Base-by-base conservation (phyloP, 2,797 vertebrate genomes). In the Anguilla megastoma region DNA sequence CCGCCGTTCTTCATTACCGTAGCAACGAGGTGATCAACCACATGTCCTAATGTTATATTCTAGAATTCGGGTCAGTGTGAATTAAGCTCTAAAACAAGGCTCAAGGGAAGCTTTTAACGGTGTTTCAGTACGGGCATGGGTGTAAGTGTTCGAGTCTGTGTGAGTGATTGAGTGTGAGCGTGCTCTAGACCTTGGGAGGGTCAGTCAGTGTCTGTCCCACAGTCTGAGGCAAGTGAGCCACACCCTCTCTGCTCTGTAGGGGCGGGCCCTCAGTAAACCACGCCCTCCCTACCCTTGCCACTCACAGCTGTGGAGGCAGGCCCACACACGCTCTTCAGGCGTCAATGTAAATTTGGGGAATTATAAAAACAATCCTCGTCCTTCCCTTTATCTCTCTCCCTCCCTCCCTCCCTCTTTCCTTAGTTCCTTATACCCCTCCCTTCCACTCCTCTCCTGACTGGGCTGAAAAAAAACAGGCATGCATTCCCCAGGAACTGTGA, bases 171-270 rank as follows among this genome's bases (percentile, higher is more conserved):
- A 58, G 79, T 83, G 24, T 56, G 82, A 41, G 60, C 52, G 88
- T 33, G 79, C 60, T 45, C 18, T 58, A 2, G 52, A 88, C 80
- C 87, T 66, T 85, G 82, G 58, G 52, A 87, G 41, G 74, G 86
- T 89, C 79, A 56, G n/a, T 71, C 16, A 63, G 71, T 83, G 63
- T 33, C 76, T 86, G 90, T 84, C 84, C 71, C 87, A 86, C 90
- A n/a, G 84, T 88, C 90, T 92, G 88, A 93, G 94, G 93, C 93
- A 92, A 90, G 84, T 74, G 87, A 86, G 93, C 93, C 91, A 90
- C 93, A 94, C 48, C 21, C 24, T n/a, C 45, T 60, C 50, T 63
- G 86, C 24, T 54, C 69, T 79, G 52, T 8, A 83, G 54, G 76
- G 54, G 74, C 2, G 30, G 80, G 54, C 14, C 79, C 58, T 45